Conservation (phyloP, 2,113 vertebrate species). For the Bostrychus sinensis region DNA sequence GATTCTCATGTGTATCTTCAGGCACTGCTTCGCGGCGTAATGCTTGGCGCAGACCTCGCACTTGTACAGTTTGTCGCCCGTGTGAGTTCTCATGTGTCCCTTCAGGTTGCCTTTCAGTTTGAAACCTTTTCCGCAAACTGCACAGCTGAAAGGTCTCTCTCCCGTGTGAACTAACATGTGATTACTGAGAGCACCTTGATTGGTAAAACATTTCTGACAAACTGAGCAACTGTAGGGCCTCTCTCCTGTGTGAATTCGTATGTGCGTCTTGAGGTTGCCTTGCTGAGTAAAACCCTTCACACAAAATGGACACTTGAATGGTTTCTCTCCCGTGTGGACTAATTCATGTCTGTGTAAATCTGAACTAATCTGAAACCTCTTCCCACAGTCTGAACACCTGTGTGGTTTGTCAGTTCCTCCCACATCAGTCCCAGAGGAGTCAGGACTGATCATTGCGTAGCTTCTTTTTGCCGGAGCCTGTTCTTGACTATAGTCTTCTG, state of each 20-base stretch:
- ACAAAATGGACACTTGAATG: not conserved
- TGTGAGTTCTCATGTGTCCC: no score
- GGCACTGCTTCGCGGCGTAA: no score
- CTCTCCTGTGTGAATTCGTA: not conserved
- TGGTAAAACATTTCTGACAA: not conserved
- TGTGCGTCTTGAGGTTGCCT: not conserved
- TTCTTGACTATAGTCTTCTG: no score
- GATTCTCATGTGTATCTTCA: no score
- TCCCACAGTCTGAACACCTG: not conserved
- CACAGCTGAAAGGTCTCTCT: not conserved
- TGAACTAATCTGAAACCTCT: not conserved
- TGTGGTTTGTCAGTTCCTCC: no score
- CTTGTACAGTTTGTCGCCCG: no score
- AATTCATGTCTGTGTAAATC: not conserved
- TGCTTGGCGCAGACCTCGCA: no score
- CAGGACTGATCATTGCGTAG: no score
- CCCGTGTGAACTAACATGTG: not conserved
- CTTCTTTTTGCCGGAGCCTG: no score
- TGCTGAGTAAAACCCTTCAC: not conserved
- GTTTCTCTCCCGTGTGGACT: no score
- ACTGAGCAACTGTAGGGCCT: not conserved
- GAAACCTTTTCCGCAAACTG: not conserved
- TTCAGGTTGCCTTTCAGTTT: no score
- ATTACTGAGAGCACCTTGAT: not conserved
- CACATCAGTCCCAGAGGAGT: no score